phyloP scores from a whole-genome alignment of 1,140 invertebrate species.

The Pemphigus obesinymphae region DNA sequence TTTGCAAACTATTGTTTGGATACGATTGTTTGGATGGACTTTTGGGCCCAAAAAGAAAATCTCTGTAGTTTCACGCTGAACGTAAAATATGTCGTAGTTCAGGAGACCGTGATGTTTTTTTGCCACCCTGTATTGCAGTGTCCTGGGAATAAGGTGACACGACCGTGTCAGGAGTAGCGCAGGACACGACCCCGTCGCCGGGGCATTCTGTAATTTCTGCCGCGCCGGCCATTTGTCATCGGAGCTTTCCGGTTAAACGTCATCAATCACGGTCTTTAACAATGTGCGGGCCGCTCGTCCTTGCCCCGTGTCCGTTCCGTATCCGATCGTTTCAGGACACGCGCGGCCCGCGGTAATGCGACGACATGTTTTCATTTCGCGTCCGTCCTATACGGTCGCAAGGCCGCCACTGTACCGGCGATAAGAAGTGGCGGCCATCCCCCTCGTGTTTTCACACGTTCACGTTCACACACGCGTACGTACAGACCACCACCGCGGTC shows the following conservation, averaged over 20 bases:
- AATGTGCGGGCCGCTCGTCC: no score
- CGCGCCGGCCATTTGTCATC: slow-evolving; percentile 10
- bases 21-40: no score
- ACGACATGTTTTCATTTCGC: background rate
- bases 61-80: no score
- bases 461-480: background rate
- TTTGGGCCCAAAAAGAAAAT: no score
- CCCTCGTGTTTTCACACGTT: slow-evolving; percentile 1
- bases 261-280: slow-evolving; percentile 35
- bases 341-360: background rate
- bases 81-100: no score
- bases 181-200: background rate
- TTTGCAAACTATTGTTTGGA: no score
- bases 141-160: background rate
- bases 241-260: background rate
- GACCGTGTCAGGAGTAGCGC: background rate
- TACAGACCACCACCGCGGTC: background rate
- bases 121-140: no score
- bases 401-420: background rate
- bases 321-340: background rate
- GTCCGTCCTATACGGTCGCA: background rate
- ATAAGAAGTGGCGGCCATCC: background rate
- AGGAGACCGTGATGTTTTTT: no score
- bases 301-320: background rate
- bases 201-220: background rate